These are phyloP conservation scores for Drosophila virilis DNA, from an alignment of 1,140 invertebrate species.

Conservation along the genomic window DNA sequence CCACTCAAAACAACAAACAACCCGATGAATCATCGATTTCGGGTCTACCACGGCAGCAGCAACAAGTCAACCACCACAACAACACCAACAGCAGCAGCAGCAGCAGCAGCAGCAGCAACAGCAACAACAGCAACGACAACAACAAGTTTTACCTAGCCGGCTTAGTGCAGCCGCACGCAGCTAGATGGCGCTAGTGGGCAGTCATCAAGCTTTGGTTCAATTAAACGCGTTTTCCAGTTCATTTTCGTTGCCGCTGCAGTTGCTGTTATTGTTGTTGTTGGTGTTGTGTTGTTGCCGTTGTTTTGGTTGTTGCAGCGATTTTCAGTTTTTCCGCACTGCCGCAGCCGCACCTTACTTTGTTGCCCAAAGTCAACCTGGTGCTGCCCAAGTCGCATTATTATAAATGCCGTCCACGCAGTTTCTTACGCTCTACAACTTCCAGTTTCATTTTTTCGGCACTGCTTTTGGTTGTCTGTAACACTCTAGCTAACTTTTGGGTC, in stretches of 20 bases:
- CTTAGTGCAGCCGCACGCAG: slow-evolving; percentile 70
- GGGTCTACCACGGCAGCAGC: slow-evolving; percentile 48
- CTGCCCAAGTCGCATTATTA: slow-evolving; percentile 66
- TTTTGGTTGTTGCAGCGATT: slow-evolving; percentile 31
- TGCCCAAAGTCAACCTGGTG: slow-evolving; percentile 50
- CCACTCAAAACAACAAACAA: slow-evolving; percentile 74
- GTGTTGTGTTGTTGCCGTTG: slow-evolving; percentile 15
- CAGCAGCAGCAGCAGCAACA: slow-evolving; percentile 17
- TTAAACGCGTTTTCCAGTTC: slow-evolving; percentile 75
- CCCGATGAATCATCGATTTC: slow-evolving; percentile 76
- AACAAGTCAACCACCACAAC: slow-evolving; percentile 32
- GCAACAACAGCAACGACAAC: slow-evolving; percentile 36
- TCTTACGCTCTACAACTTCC: slow-evolving; percentile 70
- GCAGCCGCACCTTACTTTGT: slow-evolving; percentile 76
- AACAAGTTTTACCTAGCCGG: slow-evolving; percentile 54
- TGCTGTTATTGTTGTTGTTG: slow-evolving; percentile 2
- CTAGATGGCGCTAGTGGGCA: slow-evolving; percentile 80
- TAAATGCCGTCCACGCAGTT: slow-evolving; percentile 82
- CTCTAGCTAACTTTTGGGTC: not conserved
- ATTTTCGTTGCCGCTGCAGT: slow-evolving; percentile 25
- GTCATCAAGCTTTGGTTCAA: slow-evolving; percentile 63
- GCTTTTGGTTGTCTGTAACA: slow-evolving; percentile 18
- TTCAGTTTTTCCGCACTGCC: slow-evolving; percentile 63
- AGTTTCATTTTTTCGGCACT: slow-evolving; percentile 54
- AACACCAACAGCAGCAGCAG: slow-evolving; percentile 18